These are phyloP conservation scores for Odontamblyopus rebecca DNA, from an alignment of 2,797 vertebrate species.

Conservation along the genomic window DNA sequence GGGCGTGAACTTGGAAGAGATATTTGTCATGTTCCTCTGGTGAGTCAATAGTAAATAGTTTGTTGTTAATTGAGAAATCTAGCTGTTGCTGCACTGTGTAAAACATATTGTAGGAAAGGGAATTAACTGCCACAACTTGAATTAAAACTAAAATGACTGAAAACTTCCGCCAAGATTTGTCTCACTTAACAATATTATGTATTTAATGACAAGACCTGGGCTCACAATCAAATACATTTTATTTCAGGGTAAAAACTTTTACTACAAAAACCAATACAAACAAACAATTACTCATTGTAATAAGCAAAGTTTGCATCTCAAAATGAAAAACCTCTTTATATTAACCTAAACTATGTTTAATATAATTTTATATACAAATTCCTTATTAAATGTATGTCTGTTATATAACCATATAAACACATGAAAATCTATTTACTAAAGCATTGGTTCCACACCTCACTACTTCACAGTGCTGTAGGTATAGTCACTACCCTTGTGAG, in stretches of 20 bases:
- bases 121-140: neutral
- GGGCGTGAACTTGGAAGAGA: constrained; percentile 48
- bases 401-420: too few species aligned
- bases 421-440: neutral
- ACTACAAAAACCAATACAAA: neutral
- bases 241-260: neutral
- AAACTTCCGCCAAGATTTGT: neutral
- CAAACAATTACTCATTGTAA: neutral
- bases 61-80: constrained; percentile 7
- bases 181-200: neutral
- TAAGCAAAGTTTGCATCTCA: neutral
- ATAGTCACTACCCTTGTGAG: constrained; percentile 26
- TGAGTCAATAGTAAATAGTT: constrained; percentile 38
- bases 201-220: neutral
- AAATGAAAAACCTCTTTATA: neutral
- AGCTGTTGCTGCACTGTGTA: neutral
- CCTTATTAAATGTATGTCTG: neutral
- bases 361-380: too few species aligned
- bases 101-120: neutral
- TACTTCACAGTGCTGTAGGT: neutral
- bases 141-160: neutral
- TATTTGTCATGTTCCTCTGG: constrained; percentile 53
- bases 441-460: neutral
- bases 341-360: too few species aligned
- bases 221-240: neutral